Conservation (phyloP, 2,113 vertebrate genomes). For the Eudyptes chrysolophus region DNA sequence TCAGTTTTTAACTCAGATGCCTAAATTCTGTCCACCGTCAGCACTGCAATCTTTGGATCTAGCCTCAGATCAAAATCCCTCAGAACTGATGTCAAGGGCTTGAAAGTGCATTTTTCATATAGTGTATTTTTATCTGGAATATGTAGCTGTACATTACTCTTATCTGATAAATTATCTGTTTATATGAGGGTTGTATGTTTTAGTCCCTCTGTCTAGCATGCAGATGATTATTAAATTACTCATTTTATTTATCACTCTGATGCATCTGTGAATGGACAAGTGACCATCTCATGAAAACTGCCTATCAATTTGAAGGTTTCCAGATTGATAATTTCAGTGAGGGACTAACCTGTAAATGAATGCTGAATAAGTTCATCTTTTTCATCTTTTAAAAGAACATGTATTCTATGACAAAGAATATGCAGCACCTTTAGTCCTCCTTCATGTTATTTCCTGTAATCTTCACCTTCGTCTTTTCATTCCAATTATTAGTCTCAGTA, state of each 20-base stretch:
- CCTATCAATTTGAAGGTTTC: background rate
- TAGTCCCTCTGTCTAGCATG: background rate
- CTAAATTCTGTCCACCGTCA: background rate
- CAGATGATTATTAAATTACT: background rate
- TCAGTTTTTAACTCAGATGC: background rate
- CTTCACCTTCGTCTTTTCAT: background rate
- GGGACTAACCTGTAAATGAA: background rate
- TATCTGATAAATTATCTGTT: background rate
- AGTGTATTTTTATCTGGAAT: background rate
- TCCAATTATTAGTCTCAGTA: background rate
- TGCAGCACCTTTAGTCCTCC: background rate
- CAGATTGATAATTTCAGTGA: background rate
- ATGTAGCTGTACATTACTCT: background rate
- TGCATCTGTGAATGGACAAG: background rate
- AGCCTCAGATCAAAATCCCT: background rate
- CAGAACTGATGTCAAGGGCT: background rate
- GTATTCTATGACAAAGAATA: background rate
- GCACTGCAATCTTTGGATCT: background rate
- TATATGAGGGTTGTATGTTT: background rate
- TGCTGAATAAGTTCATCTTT: background rate
- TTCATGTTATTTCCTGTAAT: background rate
- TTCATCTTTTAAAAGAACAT: background rate
- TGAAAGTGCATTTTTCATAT: background rate
- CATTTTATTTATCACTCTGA: background rate
- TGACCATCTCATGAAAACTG: background rate